Evolutionary conservation across 2,797 vertebrate species (phyloP), one percentile per base, ranked within the genome.

Genomic region (Anableps anableps): DNA sequence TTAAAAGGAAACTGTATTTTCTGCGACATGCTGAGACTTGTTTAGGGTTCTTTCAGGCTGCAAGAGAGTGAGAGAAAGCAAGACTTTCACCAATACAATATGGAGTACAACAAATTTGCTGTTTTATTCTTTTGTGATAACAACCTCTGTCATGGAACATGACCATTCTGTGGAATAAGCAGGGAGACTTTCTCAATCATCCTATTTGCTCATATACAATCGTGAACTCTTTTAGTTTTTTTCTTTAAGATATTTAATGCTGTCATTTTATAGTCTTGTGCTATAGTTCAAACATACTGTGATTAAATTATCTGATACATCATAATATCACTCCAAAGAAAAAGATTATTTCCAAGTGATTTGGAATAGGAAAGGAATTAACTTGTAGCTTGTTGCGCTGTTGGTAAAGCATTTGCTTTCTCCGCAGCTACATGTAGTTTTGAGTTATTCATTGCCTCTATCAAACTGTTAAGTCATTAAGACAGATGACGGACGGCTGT

Each of bases 401-500:
- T 87, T 82, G 76, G 45, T 3, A 23, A 75, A 79, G 71, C 48
- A 82, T 87, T 86, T 79, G 82, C 82, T 64, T 88, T 75, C 50
- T 88, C 79, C 79, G 75, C 86, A 79, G 81, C 84, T 82, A 75
- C 82, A 83, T 80, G 86, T 87, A 90, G 86, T 88, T 92, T 81
- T 62, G 19, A 90, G 80, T 92, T 91, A 88, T 90, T 91, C 90
- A 80, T 84, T 62, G 81, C 80, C 88, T 85, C 79, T 89, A 91
- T 95, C 91, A 93, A 88, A 86, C 78, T 90, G 90, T 95, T 94
- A 87, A 88, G 85, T 93, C 88, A 93, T 93, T 90, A 93, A 90
- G 94, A 94, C 91, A 87, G 91, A 95, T 94, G 92, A 95, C 80
- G 79, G 92, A 93, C 91, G 82, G 85, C 92, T 93, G 92, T 94